phyloP scores from a whole-genome alignment of 2,113 vertebrate genomes.

The Argyrosomus japonicus region DNA sequence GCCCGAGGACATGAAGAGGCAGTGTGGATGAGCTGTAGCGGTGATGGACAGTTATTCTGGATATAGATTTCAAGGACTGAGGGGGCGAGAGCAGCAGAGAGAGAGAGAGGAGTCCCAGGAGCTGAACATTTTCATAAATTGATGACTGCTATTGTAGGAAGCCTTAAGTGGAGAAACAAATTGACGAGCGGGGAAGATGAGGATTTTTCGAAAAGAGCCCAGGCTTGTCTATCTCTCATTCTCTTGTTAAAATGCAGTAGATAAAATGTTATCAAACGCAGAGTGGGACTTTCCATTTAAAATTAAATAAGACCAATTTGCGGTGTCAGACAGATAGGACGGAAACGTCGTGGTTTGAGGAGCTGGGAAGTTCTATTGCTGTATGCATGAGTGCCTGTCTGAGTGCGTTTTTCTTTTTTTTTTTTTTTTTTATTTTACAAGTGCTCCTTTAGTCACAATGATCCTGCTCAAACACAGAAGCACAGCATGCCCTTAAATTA shows the following conservation, averaged over 20 bases:
- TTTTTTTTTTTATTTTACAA: not conserved
- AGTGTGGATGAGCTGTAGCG: slow-evolving; percentile 12
- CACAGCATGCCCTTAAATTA: slow-evolving; percentile 6
- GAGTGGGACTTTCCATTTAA: slow-evolving; percentile 34
- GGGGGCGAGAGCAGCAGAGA: slow-evolving; percentile 40
- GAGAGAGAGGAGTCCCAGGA: slow-evolving; percentile 42
- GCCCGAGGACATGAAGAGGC: slow-evolving; percentile 58
- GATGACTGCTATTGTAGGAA: slow-evolving; percentile 42
- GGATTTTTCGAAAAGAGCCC: not conserved
- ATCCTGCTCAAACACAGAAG: not conserved
- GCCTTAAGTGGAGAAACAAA: slow-evolving; percentile 50
- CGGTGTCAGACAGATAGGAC: slow-evolving; percentile 30
- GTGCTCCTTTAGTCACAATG: slow-evolving; percentile 5
- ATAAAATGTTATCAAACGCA: slow-evolving; percentile 47
- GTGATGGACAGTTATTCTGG: slow-evolving; percentile 61
- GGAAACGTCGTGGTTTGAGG: not conserved
- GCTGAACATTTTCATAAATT: slow-evolving; percentile 59
- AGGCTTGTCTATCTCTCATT: slow-evolving; percentile 28
- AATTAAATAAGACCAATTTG: slow-evolving; percentile 46
- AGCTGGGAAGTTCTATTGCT: not conserved
- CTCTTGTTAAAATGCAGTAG: slow-evolving; percentile 41
- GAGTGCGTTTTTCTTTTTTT: slow-evolving; percentile 1
- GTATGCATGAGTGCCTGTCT: slow-evolving; percentile 1
- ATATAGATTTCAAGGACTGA: slow-evolving; percentile 62
- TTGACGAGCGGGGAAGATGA: slow-evolving; percentile 32